These are phyloP conservation scores for Corbicula japonica DNA, from an alignment of 2,888 invertebrate genomes.

Conservation along the genomic window DNA sequence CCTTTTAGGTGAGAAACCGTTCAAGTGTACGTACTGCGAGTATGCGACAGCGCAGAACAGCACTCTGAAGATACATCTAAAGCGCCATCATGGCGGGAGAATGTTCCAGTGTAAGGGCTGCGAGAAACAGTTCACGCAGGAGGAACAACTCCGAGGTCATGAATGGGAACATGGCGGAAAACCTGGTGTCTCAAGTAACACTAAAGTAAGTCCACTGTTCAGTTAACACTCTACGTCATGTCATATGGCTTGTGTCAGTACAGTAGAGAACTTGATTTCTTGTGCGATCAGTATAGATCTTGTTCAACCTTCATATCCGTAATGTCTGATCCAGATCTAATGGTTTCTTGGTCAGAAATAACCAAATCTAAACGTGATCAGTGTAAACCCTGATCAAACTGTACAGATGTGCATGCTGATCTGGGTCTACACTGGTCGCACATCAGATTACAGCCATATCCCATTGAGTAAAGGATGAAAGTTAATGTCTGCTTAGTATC, in stretches of 20 bases:
- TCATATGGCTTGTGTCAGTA: neutral
- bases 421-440: no score
- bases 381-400: no score
- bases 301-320: neutral
- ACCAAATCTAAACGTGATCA: no score
- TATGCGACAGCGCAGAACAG: slow-evolving; percentile 87
- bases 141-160: slow-evolving; percentile 64
- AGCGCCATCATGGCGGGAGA: slow-evolving; percentile 83
- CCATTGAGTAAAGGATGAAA: no score
- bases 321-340: no score
- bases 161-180: slow-evolving; percentile 49
- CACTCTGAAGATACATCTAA: slow-evolving; percentile 86
- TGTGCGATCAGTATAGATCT: neutral
- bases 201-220: neutral
- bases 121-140: slow-evolving; percentile 70
- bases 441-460: no score
- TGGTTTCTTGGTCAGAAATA: no score
- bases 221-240: neutral
- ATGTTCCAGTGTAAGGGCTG: slow-evolving; percentile 70
- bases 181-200: neutral
- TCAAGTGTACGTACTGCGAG: slow-evolving; percentile 85
- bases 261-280: neutral
- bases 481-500: no score
- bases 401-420: no score
- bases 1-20: slow-evolving; percentile 86